Evolutionary conservation across 2,888 invertebrate species (phyloP), one percentile per base, ranked within the genome.

Genomic region (Oxytorus armatus): DNA sequence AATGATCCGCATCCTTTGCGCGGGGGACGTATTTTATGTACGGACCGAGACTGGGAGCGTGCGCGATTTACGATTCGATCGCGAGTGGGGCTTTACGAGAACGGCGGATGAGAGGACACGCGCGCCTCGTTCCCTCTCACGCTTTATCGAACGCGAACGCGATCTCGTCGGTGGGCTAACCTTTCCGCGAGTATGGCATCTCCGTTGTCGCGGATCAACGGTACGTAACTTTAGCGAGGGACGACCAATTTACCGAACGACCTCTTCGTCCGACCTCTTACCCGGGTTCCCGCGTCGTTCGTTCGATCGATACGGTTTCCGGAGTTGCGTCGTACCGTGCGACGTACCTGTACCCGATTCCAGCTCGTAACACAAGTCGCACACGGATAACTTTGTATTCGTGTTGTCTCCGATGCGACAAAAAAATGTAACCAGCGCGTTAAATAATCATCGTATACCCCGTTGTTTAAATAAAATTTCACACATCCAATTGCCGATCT

Each of bases 171-270:
- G 51, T 82, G 78, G 82, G 83, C 86, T 88, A 88, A 89, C 89
- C 88, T 89, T 89, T 89, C 86, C 89, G 88, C 88, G 88, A 89
- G 88, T 87, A 89, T 88, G 87, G 87, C 88, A 86, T 87, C 86
- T 87, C 23, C 33, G 86, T 87, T 87, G 88, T 87, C 88, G 88
- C 89, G 89, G 88, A 89, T 89, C 89, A 89, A 87, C 88, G 88
- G 86, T 86, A 47, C 47, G 47, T 87, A 86, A 87, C 88, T 82
- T 82, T 73, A 66, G 81, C 85, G 81, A 75, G 75, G 70, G 83
- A 86, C 88, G 89, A 89, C 89, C 89, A 89, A 89, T 89, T 89
- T 89, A 89, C 88, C 85, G 86, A 85, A 85, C 87, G 88, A 89
- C 89, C 89, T 89, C 89, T 87, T 82, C 81, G 86, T 51, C 74